Percentiles rank a stretch among this genome's conserved stretches.
Conservation (phyloP, 1,140 invertebrate genomes). For the Trichonephila clavata region DNA sequence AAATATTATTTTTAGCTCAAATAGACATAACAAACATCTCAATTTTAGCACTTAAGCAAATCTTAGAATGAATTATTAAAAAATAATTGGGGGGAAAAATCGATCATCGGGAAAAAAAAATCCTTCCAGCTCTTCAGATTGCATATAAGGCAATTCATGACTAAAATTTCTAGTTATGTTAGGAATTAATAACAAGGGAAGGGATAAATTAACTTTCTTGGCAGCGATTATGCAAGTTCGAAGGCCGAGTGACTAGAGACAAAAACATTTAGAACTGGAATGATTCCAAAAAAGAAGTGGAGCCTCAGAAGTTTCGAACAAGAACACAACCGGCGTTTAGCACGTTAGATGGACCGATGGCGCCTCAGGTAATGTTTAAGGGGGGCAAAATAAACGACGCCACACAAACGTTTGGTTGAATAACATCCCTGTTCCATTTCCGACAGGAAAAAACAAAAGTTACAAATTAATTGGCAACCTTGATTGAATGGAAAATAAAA, state of each 20-base stretch:
- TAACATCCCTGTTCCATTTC: not conserved
- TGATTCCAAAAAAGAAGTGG: not conserved
- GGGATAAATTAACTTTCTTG: constrained; percentile 18
- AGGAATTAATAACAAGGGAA: constrained; percentile 36
- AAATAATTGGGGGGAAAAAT: not conserved
- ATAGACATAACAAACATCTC: too few relatives aligned
- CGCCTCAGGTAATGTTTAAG: constrained; percentile 16
- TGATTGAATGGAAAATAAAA: not conserved
- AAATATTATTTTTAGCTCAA: too few relatives aligned
- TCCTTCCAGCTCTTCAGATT: not conserved
- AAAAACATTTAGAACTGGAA: constrained; percentile 45
- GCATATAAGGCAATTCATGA: not conserved
- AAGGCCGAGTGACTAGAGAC: constrained; percentile 27
- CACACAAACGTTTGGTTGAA: not conserved
- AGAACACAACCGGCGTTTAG: not conserved
- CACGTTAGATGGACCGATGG: not conserved
- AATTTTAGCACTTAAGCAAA: not conserved
- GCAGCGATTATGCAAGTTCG: constrained; percentile 1
- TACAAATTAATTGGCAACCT: not conserved
- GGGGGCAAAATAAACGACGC: not conserved
- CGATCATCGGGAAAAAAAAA: not conserved
- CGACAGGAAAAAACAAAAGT: not conserved
- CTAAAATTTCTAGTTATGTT: not conserved
- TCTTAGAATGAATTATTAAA: not conserved
- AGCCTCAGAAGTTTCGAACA: not conserved